Conservation (phyloP, 2,888 invertebrate genomes). For the Monochamus alternatus region DNA sequence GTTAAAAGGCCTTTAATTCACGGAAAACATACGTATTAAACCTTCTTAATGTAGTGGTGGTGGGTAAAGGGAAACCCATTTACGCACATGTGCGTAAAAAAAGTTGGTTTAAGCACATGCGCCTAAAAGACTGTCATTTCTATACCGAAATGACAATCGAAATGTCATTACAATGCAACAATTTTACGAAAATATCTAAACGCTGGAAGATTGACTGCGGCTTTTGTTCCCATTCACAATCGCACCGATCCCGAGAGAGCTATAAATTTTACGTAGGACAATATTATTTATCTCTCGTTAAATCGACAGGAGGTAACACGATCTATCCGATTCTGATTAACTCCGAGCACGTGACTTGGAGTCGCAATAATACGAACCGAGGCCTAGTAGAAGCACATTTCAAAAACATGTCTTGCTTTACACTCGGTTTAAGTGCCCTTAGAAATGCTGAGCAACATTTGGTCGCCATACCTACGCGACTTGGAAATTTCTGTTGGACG, state of each 20-base stretch:
- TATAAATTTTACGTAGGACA: constrained; percentile 3
- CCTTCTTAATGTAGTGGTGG: no score
- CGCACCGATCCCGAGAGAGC: background rate
- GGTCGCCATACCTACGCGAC: constrained; percentile 39
- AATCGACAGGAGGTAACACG: constrained; percentile 29
- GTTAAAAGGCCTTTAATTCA: no score
- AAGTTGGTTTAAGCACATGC: no score
- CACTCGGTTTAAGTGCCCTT: constrained; percentile 27
- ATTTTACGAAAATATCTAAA: no score
- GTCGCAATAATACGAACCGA: constrained; percentile 39
- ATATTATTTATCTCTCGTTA: constrained; percentile 22
- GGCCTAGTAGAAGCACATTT: constrained; percentile 12
- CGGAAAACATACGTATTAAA: no score
- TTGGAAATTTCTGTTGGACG: constrained; percentile 38
- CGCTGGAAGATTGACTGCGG: background rate
- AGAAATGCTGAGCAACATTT: constrained; percentile 41
- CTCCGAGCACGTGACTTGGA: constrained; percentile 51
- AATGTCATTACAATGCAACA: no score
- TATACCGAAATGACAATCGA: no score
- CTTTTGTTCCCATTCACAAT: background rate
- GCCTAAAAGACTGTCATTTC: no score
- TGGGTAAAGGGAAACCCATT: no score
- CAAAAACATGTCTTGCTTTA: constrained; percentile 35
- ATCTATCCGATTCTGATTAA: constrained; percentile 48
- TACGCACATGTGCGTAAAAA: no score